A percentile compares a stretch with the other conserved stretches of the same genome.
Conservation (phyloP, 2,113 vertebrate species). For the Tachycineta bicolor region DNA sequence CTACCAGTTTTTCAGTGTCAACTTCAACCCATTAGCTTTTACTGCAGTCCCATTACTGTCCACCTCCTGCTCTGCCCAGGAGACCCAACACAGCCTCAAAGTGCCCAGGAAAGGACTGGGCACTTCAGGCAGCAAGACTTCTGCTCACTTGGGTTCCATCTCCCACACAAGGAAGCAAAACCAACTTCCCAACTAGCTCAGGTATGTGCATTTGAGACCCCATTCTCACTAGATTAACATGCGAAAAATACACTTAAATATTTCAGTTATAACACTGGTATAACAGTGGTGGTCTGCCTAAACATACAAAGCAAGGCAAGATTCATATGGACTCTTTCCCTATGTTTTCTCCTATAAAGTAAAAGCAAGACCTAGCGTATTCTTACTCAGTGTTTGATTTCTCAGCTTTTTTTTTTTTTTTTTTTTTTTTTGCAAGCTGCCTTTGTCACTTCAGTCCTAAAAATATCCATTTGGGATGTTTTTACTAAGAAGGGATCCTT, state of each 20-base stretch:
- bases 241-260: neutral
- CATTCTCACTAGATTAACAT: neutral
- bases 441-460: neutral
- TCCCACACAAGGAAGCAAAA: neutral
- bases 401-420: neutral
- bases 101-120: neutral
- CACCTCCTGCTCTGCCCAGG: neutral
- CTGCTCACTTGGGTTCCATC: neutral
- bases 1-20: neutral
- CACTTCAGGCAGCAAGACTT: neutral
- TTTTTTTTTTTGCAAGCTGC: neutral
- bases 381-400: neutral
- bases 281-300: neutral
- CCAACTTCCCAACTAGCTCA: neutral
- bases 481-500: neutral
- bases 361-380: neutral
- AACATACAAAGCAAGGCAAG: neutral
- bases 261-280: neutral
- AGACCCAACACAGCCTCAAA: neutral
- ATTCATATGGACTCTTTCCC: neutral
- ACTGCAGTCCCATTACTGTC: neutral
- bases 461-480: neutral
- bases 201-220: neutral
- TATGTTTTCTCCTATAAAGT: neutral
- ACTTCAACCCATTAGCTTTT: neutral